Base-by-base conservation (phyloP, 2,888 invertebrate species). In the Auanema sp. region DNA sequence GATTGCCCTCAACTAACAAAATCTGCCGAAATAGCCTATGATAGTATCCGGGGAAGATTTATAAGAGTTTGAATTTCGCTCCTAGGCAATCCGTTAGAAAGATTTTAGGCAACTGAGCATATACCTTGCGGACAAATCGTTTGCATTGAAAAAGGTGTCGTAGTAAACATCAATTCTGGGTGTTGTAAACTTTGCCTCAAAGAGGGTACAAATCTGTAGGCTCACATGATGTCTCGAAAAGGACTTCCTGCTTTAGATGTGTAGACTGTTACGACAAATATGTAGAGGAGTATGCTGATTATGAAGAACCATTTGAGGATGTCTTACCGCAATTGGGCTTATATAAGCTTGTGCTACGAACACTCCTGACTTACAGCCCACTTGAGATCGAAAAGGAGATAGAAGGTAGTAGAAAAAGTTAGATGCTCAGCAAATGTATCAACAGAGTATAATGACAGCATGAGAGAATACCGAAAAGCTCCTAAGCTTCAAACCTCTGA, bases 61-160 rank as follows among this genome's bases (percentile, higher is more conserved):
- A 33, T 33, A 33, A 33, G 33, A 33, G 47, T 47, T 47, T 59
- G 33, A 1, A 12, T 51, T 21, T 41, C 10, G 42, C 41, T 10
- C 49, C 23, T n/a, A n/a, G n/a, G n/a, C n/a, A n/a, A n/a, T n/a
- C n/a, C n/a, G 33, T 33, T 8, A 33, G 8, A 8, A 33, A 33
- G 33, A 5, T 23, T 65, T 12, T 21, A 64, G 60, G 64, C 66
- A 2, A 8, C 50, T 2, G 41, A 62, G 18, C 53, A 69, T 41
- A 57, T 72, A 11, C 69, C 69, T 8, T 11, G 44, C 0, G 72
- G 72, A 51, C 60, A 58, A 2, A 68, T 72, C 1, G 64, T 72
- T 16, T 69, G 69, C 16, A 57, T 65, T 2, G 72, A 72, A 40
- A 18, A 58, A n/a, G 72, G 72, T 24, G 58, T 69, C 18, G 60